phyloP scores from a whole-genome alignment of 2,113 vertebrate species.

The Parus major region DNA sequence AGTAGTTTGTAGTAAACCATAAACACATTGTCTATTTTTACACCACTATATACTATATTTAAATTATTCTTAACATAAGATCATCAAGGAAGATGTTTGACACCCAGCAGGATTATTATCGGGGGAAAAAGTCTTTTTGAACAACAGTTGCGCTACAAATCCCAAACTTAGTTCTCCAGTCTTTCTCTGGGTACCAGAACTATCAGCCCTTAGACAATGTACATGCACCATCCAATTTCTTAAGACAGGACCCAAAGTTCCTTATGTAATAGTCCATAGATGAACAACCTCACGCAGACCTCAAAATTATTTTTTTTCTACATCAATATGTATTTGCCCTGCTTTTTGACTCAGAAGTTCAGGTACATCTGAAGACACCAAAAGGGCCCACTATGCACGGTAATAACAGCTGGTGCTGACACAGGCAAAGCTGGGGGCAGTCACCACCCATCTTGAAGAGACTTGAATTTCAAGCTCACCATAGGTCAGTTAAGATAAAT shows the following conservation, averaged over 20 bases:
- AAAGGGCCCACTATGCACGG: background rate
- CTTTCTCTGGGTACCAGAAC: background rate
- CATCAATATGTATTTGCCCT: background rate
- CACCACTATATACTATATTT: background rate
- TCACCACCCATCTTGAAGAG: background rate
- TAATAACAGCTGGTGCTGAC: background rate
- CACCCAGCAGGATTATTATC: background rate
- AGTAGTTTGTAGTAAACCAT: background rate
- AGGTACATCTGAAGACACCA: background rate
- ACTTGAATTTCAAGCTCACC: background rate
- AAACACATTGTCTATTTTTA: background rate
- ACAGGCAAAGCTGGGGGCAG: background rate
- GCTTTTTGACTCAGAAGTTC: background rate
- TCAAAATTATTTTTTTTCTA: background rate
- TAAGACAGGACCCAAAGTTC: background rate
- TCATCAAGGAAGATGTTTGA: background rate
- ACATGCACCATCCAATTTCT: background rate
- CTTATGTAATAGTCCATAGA: rapidly evolving
- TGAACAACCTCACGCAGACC: rapidly evolving
- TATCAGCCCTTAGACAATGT: background rate
- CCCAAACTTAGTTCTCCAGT: background rate
- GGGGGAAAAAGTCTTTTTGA: background rate
- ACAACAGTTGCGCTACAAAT: background rate
- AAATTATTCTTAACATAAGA: background rate
- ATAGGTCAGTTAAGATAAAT: background rate